These are phyloP conservation scores for Myotis myotis DNA, from an alignment of 2,797 vertebrate species.

Conservation along the genomic window DNA sequence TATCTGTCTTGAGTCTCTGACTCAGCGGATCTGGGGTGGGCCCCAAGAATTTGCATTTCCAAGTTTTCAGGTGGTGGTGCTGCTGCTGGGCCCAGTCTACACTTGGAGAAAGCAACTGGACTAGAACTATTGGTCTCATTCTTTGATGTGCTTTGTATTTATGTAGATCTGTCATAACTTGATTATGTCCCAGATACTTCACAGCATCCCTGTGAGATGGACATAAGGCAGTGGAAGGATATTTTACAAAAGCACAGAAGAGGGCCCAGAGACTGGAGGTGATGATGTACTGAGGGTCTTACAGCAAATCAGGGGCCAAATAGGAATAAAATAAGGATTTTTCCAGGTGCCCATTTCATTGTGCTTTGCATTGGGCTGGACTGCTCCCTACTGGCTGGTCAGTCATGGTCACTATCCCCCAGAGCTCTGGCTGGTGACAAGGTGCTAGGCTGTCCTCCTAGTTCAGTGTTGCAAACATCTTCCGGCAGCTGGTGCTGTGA, in stretches of 20 bases:
- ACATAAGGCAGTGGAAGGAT: not conserved
- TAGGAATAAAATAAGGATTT: not conserved
- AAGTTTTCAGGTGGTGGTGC: not conserved
- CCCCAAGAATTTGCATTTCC: not conserved
- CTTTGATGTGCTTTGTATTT: not conserved
- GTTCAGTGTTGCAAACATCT: not conserved
- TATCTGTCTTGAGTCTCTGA: not conserved
- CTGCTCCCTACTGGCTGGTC: conserved; percentile 55
- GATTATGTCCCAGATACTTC: not conserved
- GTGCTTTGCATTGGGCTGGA: conserved; percentile 33
- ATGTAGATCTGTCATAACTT: not conserved
- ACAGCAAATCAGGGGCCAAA: not conserved
- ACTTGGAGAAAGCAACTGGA: not conserved
- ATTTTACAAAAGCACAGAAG: not conserved
- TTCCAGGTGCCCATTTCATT: not conserved
- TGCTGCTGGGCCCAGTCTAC: not conserved
- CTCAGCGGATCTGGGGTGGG: not conserved
- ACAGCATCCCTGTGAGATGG: not conserved
- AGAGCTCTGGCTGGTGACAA: not conserved
- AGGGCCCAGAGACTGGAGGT: not conserved
- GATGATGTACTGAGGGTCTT: not conserved
- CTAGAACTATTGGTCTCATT: not conserved
- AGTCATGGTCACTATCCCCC: not conserved
- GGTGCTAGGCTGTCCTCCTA: not conserved
- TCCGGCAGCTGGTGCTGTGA: not conserved